phyloP scores from a whole-genome alignment of 2,113 vertebrate species.

The Rhynchomys soricoides region DNA sequence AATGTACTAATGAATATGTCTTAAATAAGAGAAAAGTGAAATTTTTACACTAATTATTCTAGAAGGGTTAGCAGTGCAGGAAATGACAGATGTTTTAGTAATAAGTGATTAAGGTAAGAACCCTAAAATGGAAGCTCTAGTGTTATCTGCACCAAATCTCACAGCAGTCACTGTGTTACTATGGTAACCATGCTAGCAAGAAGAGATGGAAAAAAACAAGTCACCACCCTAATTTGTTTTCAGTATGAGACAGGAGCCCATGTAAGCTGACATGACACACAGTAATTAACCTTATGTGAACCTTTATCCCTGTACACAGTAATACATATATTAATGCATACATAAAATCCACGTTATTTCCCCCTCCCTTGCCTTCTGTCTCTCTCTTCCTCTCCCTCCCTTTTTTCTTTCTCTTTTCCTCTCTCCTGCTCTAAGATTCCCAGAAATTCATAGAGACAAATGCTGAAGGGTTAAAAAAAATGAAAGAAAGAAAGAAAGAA shows the following conservation, averaged over 20 bases:
- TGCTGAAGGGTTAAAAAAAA: neutral
- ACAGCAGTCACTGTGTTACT: neutral
- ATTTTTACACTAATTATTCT: neutral
- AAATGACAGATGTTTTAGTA: neutral
- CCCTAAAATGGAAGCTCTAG: neutral
- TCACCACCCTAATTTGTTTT: neutral
- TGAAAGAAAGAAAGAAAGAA: neutral
- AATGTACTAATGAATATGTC: neutral
- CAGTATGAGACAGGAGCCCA: neutral
- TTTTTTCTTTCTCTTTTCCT: neutral
- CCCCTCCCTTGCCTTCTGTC: neutral
- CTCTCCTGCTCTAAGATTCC: neutral
- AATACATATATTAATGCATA: neutral
- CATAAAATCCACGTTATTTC: neutral
- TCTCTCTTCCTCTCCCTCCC: neutral
- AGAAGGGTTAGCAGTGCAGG: neutral
- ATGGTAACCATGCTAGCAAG: constrained; percentile 9
- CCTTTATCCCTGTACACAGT: neutral
- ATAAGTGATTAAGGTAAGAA: neutral
- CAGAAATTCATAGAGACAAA: neutral
- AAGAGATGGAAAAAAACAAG: neutral
- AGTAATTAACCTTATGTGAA: neutral
- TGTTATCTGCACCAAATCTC: neutral
- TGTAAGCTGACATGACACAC: neutral
- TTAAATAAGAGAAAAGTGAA: neutral